phyloP scores from a whole-genome alignment of 1,140 invertebrate species.

The Drosophila sulfurigaster region DNA sequence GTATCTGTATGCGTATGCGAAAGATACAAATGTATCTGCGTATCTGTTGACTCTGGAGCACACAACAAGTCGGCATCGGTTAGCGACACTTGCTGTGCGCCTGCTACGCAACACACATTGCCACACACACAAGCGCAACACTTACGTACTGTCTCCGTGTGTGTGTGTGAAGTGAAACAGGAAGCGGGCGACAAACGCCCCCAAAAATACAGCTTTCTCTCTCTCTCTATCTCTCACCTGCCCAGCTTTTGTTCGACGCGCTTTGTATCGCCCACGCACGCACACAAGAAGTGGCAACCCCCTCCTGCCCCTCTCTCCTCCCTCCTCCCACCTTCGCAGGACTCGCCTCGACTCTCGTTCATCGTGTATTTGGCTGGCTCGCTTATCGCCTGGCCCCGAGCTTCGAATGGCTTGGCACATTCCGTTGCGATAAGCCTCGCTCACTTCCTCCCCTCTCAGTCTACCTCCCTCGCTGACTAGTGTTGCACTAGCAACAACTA shows the following conservation, averaged over 20 bases:
- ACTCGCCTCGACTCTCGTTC: not conserved
- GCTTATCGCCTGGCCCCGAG: slow-evolving; percentile 55
- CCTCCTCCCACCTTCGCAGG: not conserved
- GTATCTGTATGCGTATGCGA: not conserved
- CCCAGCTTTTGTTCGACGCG: slow-evolving; percentile 33
- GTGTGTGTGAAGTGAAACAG: slow-evolving; percentile 12
- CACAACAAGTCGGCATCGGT: slow-evolving; percentile 42
- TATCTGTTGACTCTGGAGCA: slow-evolving; percentile 17
- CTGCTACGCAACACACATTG: slow-evolving; percentile 73
- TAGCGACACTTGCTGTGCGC: slow-evolving; percentile 61
- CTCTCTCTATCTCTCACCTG: slow-evolving; percentile 21
- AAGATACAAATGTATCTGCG: slow-evolving; percentile 59
- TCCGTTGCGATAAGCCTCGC: slow-evolving; percentile 45
- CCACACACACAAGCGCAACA: slow-evolving; percentile 69
- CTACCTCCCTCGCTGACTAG: not conserved
- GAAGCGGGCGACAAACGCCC: slow-evolving; percentile 1
- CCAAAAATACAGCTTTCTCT: slow-evolving; percentile 11
- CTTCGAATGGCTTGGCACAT: slow-evolving; percentile 64
- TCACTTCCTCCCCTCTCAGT: not conserved
- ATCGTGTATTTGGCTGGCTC: slow-evolving; percentile 30
- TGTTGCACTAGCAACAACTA: slow-evolving; percentile 46
- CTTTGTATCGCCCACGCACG: slow-evolving; percentile 37
- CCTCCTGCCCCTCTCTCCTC: not conserved
- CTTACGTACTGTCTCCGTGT: not conserved
- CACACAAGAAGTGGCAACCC: slow-evolving; percentile 25